Base-by-base conservation (phyloP, 2,797 vertebrate genomes). In the Pogoniulus pusillus region DNA sequence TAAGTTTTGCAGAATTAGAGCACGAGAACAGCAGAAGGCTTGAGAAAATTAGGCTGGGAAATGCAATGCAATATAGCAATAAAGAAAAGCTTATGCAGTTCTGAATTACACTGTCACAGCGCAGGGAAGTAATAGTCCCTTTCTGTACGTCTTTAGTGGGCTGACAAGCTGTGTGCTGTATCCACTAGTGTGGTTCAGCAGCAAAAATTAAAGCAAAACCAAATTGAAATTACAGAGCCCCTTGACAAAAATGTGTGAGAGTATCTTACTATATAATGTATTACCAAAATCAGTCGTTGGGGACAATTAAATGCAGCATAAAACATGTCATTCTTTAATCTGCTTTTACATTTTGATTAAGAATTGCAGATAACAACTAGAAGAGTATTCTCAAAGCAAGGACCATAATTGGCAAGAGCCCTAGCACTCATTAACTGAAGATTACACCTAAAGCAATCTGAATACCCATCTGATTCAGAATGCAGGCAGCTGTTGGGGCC, bases 321-420 rank as follows among this genome's bases (percentile, higher is more conserved):
- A 93, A 93, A 63, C 65, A 45, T 64, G 82, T 39, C 53, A 79
- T 82, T 95, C 76, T 83, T 93, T 83, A 89, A 91, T 93, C 76
- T 89, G 90, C 54, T 93, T 75, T 94, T 90, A 75, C 65, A 57
- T 85, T 96, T 95, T 95, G 91, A 89, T 93, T 96, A 95, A 94
- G 86, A 87, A 91, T 70, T 85, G 39, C 60, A 93, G 86, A 93
- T 85, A 93, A 66, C 27, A 80, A 81, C 0, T n/a, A 83, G 90
- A 90, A 91, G 60, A 63, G 43, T 85, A 91, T 93, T 93, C 93
- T 96, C 90, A 89, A 91, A 93, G 82, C 76, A 80, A 93, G 60
- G 45, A 60, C 9, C 39, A 79, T 93, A 90, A 91, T 41, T 94
- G 88, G 58, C 79, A 83, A 91, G 86, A 90, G 62, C 65, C 69